These are phyloP conservation scores for Hartigia nigra DNA, from an alignment of 2,888 invertebrate genomes.

Conservation along the genomic window DNA sequence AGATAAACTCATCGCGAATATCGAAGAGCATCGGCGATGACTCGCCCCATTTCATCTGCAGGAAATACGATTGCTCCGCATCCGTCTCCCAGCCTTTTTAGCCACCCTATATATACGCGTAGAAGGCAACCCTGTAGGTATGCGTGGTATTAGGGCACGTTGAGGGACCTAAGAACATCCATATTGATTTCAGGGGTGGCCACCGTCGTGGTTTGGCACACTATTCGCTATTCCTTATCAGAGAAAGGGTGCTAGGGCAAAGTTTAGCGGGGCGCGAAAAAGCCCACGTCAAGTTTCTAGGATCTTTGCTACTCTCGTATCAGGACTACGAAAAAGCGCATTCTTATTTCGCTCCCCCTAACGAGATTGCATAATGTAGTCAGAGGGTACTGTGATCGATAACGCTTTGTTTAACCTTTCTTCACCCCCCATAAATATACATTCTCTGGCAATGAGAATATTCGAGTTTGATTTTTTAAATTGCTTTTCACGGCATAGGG, in stretches of 20 bases:
- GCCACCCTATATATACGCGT: not conserved
- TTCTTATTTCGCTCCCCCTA: not conserved
- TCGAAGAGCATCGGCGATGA: not conserved
- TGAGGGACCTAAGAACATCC: conserved; percentile 21
- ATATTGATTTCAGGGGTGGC: conserved; percentile 33
- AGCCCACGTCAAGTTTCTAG: not conserved
- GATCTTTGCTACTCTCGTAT: not conserved
- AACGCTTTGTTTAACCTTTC: not conserved
- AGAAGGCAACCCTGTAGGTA: not conserved
- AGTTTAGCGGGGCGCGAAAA: not conserved
- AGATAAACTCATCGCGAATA: not conserved
- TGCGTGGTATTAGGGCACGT: not conserved
- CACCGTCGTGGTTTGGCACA: conserved; percentile 6
- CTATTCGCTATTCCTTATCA: not conserved
- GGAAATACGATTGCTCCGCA: not conserved
- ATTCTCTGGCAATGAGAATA: not conserved
- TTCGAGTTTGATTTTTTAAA: not conserved
- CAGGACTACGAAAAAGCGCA: not conserved
- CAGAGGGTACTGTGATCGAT: not conserved
- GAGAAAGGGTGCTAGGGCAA: not conserved
- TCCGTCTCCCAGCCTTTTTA: not conserved
- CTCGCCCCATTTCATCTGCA: not conserved
- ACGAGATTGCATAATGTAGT: not conserved
- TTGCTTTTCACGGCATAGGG: not conserved
- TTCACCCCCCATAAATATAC: not conserved